Conservation (phyloP, 1,140 invertebrate genomes). For the Agrypnia vestita region DNA sequence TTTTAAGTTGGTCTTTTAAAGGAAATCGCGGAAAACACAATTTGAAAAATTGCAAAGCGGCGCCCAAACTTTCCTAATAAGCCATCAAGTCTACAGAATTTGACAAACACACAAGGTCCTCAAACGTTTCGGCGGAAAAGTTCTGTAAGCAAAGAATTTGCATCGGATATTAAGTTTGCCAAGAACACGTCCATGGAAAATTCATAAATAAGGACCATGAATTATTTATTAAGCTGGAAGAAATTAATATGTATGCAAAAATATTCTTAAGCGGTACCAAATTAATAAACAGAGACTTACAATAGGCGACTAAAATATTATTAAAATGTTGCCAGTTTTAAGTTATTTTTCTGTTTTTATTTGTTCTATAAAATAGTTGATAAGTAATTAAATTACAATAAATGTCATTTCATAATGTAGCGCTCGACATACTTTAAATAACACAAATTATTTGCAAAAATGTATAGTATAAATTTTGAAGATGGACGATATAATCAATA, state of each 20-base stretch:
- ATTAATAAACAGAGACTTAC: not conserved
- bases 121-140: slow-evolving; percentile 16
- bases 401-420: too few relatives aligned
- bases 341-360: too few relatives aligned
- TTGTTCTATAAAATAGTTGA: too few relatives aligned
- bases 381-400: too few relatives aligned
- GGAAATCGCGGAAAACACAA: slow-evolving; percentile 35
- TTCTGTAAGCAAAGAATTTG: slow-evolving; percentile 20
- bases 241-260: slow-evolving; percentile 6
- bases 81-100: slow-evolving; percentile 34
- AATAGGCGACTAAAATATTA: not conserved
- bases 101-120: slow-evolving; percentile 28
- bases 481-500: too few relatives aligned
- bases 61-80: slow-evolving; percentile 39
- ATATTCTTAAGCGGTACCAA: slow-evolving; percentile 3
- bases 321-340: too few relatives aligned
- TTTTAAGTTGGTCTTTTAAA: slow-evolving; percentile 30
- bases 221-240: slow-evolving; percentile 18
- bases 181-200: slow-evolving; percentile 13
- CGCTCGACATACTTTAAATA: too few relatives aligned
- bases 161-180: slow-evolving; percentile 30
- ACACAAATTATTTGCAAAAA: too few relatives aligned
- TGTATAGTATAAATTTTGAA: too few relatives aligned
- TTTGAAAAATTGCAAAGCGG: slow-evolving; percentile 40
- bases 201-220: slow-evolving; percentile 25